These are phyloP conservation scores for Lonchura striata DNA, from an alignment of 2,113 vertebrate genomes.

Conservation along the genomic window DNA sequence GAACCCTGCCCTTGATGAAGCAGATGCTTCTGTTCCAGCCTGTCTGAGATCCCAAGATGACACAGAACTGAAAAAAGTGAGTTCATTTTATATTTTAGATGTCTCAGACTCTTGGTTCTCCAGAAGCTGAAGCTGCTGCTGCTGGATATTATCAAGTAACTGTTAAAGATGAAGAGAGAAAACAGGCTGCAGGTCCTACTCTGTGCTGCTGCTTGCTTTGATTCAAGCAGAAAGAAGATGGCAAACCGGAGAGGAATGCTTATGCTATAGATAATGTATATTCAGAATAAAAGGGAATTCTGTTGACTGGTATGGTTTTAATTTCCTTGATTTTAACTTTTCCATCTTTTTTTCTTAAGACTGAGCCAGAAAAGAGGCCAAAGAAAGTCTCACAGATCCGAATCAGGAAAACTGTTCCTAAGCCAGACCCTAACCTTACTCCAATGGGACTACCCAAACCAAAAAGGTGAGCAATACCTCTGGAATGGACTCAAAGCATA, in stretches of 20 bases:
- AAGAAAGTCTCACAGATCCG: constrained; percentile 92
- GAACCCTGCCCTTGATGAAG: constrained; percentile 28
- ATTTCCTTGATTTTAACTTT: not conserved
- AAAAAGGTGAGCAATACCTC: constrained; percentile 83
- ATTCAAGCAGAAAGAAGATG: not conserved
- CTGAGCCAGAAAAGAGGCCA: constrained; percentile 72
- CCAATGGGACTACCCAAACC: constrained; percentile 95
- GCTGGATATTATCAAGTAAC: not conserved
- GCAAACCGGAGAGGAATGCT: not conserved
- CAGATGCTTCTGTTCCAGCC: constrained; percentile 29
- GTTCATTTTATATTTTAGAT: not conserved
- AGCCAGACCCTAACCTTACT: constrained; percentile 87
- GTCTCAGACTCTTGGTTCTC: not conserved
- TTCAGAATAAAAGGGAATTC: not conserved
- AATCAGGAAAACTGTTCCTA: constrained; percentile 89
- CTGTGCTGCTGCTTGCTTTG: not conserved
- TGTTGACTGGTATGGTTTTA: not conserved
- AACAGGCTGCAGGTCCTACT: not conserved
- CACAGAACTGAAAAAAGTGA: constrained; percentile 71
- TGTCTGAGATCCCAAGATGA: constrained; percentile 47
- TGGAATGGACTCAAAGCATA: not conserved
- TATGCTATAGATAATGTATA: not conserved
- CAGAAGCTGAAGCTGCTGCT: not conserved
- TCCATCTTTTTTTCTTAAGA: constrained; percentile 31
- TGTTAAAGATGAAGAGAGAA: not conserved